These are phyloP conservation scores for Myxocyprinus asiaticus DNA, from an alignment of 2,113 vertebrate genomes.

Conservation along the genomic window DNA sequence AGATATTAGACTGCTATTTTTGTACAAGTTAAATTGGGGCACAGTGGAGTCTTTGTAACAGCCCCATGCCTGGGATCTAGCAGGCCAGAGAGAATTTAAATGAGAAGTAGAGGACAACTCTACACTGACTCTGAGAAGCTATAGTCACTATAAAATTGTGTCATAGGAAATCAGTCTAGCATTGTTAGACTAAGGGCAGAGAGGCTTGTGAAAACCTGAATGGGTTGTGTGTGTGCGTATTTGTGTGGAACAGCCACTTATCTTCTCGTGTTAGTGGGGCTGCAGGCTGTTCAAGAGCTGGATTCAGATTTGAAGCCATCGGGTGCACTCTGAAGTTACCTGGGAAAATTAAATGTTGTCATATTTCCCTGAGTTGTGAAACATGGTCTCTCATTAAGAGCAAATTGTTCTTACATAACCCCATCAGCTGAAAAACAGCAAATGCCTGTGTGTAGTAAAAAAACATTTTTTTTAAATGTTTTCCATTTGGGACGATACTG, in stretches of 20 bases:
- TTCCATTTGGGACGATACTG: too few relatives aligned
- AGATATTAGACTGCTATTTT: background rate
- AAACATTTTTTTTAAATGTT: too few relatives aligned
- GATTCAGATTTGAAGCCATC: conserved; percentile 44
- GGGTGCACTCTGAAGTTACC: conserved; percentile 77
- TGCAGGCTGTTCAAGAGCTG: conserved; percentile 60
- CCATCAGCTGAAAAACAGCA: too few relatives aligned
- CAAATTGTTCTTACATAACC: background rate
- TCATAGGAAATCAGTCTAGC: background rate
- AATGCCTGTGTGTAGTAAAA: too few relatives aligned
- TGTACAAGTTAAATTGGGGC: background rate
- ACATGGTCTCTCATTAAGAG: background rate
- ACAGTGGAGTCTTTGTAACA: background rate
- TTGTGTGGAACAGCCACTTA: conserved; percentile 44
- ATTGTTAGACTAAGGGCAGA: background rate
- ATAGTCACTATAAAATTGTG: background rate
- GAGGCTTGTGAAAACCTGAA: background rate
- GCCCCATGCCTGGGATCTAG: background rate
- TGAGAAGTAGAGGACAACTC: background rate
- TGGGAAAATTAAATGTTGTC: conserved; percentile 42
- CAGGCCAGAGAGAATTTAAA: background rate
- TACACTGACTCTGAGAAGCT: conserved; percentile 2
- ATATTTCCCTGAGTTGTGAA: background rate
- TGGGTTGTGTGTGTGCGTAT: background rate
- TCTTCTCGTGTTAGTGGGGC: conserved; percentile 71